Base-by-base conservation (phyloP, 2,113 vertebrate species). In the Morone saxatilis region DNA sequence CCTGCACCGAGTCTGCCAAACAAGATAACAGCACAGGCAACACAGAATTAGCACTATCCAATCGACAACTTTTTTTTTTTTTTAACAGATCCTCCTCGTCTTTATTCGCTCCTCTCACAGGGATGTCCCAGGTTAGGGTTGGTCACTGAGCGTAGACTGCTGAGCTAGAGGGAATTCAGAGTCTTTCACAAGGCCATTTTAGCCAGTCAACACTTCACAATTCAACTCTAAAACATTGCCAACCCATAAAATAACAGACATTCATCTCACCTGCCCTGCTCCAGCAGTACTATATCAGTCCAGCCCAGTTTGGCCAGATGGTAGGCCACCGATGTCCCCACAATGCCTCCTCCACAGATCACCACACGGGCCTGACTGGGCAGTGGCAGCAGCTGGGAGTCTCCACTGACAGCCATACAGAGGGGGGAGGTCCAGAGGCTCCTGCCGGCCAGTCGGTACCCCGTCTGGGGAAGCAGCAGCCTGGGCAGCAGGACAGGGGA, bases 271-370 rank as follows among this genome's bases (percentile, higher is more conserved):
- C 98, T 97, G 91, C 98, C 98, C 95, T 99, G 98, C 80, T 99
- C 98, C 84, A 99, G 90, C 20, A 99, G 94, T 53, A 99, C 93
- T 8, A 99, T 86, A 71, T 99, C 97, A 51, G 95, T 98, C 98
- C 97, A 99, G 1, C 98, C 98, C 90, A 99, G 95, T 88, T 96
- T 98, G 87, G 97, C 96, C 10, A 99, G 96, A 87, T 99, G 98
- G 91, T 99, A 99, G 0, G 98, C 98, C 78, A 99, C 98, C 0
- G 98, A 99, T 0, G 98, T 97, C n/a, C 97, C 98, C 86, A 96
- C 93, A 45, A 99, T 95, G 9, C 98, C 98, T 8, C 97, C 98
- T 1, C 98, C 98, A 77, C 98, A 99, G 89, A 99, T 97, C 82
- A 99, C 98, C 54, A 99, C 97, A 36, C 96, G 96, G 0, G 97